A percentile compares a stretch with the other conserved stretches of the same genome.
Conservation (phyloP, 1,140 invertebrate genomes). For the Hermetia illucens region DNA sequence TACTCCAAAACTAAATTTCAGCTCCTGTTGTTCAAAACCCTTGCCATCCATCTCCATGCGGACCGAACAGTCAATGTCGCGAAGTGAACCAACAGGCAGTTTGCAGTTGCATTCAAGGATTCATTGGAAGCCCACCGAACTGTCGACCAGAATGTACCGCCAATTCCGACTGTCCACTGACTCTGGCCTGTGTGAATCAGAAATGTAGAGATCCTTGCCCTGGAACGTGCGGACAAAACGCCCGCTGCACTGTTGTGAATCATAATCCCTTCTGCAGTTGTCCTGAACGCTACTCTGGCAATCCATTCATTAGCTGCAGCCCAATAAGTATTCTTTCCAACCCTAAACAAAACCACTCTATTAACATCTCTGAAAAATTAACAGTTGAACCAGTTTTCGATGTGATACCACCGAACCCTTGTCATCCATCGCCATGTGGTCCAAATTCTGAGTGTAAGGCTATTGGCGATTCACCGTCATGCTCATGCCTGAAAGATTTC, state of each 20-base stretch:
- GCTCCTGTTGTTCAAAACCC: conserved; percentile 30
- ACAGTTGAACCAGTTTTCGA: conserved; percentile 23
- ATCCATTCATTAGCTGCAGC: conserved; percentile 41
- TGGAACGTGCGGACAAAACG: conserved; percentile 50
- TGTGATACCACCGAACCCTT: conserved; percentile 37
- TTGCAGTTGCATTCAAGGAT: conserved; percentile 47
- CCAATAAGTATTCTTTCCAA: conserved; percentile 43
- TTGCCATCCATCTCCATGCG: conserved; percentile 62
- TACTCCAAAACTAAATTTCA: conserved; percentile 12
- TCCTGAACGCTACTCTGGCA: conserved; percentile 38
- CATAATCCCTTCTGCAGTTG: conserved; percentile 53
- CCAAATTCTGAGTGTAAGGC: conserved; percentile 54
- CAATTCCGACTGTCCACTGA: conserved; percentile 48
- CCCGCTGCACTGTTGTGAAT: conserved; percentile 42
- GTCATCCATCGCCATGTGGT: conserved; percentile 61
- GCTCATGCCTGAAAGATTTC: conserved; percentile 44
- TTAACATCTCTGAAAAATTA: conserved; percentile 3
- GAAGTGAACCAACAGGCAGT: conserved; percentile 41
- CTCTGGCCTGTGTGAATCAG: conserved; percentile 51
- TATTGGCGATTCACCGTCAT: conserved; percentile 39
- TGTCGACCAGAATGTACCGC: conserved; percentile 49
- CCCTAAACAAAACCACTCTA: not conserved
- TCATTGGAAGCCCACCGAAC: conserved; percentile 44
- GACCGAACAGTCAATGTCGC: conserved; percentile 45
- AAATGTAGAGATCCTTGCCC: conserved; percentile 52